These are phyloP conservation scores for Spinibarbus caldwelli DNA, from an alignment of 2,797 vertebrate species.

Conservation along the genomic window DNA sequence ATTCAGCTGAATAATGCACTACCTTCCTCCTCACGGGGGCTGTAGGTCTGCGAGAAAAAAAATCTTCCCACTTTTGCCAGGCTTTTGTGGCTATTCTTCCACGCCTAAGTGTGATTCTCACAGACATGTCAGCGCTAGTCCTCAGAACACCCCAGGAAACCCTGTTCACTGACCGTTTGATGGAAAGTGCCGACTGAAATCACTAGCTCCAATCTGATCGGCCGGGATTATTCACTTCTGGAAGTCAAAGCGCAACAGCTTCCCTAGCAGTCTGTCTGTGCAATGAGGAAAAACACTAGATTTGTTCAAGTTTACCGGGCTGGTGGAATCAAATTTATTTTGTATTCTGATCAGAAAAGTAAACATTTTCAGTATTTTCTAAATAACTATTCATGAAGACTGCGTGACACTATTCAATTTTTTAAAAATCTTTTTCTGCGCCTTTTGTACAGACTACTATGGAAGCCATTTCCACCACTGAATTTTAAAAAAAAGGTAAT, in stretches of 20 bases:
- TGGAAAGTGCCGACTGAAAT: not conserved
- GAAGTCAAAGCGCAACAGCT: not conserved
- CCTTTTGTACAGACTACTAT: not conserved
- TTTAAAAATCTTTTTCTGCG: not conserved
- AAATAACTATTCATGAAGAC: not conserved
- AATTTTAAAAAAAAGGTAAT: not conserved
- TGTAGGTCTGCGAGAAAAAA: constrained; percentile 36
- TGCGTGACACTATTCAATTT: not conserved
- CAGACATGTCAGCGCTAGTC: constrained; percentile 6
- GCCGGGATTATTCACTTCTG: not conserved
- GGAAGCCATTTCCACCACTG: not conserved
- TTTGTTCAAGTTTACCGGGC: not conserved
- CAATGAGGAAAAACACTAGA: not conserved
- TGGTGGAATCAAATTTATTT: not conserved
- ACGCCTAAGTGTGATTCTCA: constrained; percentile 38
- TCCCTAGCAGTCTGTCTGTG: not conserved
- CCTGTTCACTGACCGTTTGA: not conserved
- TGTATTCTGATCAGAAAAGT: not conserved
- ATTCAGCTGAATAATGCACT: constrained; percentile 51
- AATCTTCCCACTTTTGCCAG: constrained; percentile 43
- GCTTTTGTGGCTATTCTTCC: constrained; percentile 36
- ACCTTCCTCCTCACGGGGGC: not conserved
- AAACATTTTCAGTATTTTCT: not conserved
- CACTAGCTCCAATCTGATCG: not conserved
- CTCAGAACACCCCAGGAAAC: constrained; percentile 3